A percentile compares a stretch with the other conserved stretches of the same genome.
phyloP scores from a whole-genome alignment of 2,888 invertebrate genomes.

The Drosophila neonasuta region DNA sequence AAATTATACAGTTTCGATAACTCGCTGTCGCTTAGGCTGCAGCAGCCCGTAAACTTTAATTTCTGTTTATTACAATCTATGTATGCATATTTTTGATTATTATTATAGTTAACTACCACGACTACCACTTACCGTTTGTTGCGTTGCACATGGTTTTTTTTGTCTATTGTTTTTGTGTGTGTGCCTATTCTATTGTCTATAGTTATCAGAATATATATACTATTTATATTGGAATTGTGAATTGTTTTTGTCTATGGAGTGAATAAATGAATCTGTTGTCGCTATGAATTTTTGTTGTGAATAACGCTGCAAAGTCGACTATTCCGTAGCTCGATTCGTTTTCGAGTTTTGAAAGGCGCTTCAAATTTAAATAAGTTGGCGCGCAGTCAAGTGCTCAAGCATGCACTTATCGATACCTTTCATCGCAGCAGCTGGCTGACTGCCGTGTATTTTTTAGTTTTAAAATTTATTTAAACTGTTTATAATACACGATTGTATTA shows the following conservation, averaged over 20 bases:
- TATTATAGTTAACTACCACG: background rate
- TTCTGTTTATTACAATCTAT: slow-evolving; percentile 10
- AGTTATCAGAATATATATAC: slow-evolving; percentile 24
- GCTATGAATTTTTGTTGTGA: slow-evolving; percentile 36
- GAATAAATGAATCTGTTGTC: slow-evolving; percentile 21
- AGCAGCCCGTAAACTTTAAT: slow-evolving; percentile 54
- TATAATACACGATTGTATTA: no score
- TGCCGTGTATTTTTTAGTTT: background rate
- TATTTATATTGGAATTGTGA: background rate
- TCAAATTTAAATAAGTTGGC: background rate
- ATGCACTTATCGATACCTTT: background rate
- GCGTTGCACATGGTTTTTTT: slow-evolving; percentile 23
- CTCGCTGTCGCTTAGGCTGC: slow-evolving; percentile 31
- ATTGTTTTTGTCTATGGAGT: slow-evolving; percentile 18
- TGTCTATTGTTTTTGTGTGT: background rate
- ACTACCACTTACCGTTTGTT: slow-evolving; percentile 19
- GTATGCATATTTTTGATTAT: background rate
- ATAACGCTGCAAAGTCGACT: background rate
- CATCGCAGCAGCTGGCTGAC: background rate
- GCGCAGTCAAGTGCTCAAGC: background rate
- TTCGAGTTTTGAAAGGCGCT: background rate
- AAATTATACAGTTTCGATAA: slow-evolving; percentile 40
- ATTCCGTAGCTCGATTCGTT: background rate
- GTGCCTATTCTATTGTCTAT: slow-evolving; percentile 20
- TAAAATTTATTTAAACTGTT: no score